phyloP scores from a whole-genome alignment of 2,113 vertebrate genomes.

The Columba janthina region DNA sequence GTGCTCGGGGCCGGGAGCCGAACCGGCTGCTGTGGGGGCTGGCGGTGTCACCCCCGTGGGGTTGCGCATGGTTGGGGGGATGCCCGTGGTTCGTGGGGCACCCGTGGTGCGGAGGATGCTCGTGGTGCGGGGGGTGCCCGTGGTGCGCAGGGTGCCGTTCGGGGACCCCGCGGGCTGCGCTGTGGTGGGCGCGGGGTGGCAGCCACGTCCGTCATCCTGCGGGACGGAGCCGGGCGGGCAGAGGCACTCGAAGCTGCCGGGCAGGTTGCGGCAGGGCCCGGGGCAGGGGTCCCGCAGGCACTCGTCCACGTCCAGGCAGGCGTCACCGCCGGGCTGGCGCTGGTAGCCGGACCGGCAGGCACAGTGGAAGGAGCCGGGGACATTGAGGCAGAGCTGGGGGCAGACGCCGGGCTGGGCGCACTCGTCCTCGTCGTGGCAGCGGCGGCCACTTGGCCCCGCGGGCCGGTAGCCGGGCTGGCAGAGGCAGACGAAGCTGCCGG shows the following conservation, averaged over 20 bases:
- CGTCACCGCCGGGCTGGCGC: not conserved
- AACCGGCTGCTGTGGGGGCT: not conserved
- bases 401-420: constrained; percentile 38
- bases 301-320: constrained; percentile 74
- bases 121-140: accelerated
- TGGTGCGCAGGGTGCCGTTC: not conserved
- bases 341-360: constrained; percentile 72
- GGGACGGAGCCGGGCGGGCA: constrained; percentile 46
- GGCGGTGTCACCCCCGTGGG: accelerated
- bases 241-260: constrained; percentile 69
- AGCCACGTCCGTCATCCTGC: constrained; percentile 8
- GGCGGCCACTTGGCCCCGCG: not conserved
- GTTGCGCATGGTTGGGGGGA: not conserved
- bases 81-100: accelerated
- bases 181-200: not conserved
- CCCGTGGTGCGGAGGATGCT: not conserved
- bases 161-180: accelerated
- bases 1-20: not conserved
- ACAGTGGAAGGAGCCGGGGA: constrained; percentile 69
- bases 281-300: constrained; percentile 50
- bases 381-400: constrained; percentile 74
- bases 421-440: constrained; percentile 69
- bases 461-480: constrained; percentile 60
- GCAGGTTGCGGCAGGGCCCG: constrained; percentile 65
- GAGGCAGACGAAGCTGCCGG: constrained; percentile 50